Evolutionary conservation across 2,797 vertebrate species (phyloP).

Genomic region (Varecia variegata): DNA sequence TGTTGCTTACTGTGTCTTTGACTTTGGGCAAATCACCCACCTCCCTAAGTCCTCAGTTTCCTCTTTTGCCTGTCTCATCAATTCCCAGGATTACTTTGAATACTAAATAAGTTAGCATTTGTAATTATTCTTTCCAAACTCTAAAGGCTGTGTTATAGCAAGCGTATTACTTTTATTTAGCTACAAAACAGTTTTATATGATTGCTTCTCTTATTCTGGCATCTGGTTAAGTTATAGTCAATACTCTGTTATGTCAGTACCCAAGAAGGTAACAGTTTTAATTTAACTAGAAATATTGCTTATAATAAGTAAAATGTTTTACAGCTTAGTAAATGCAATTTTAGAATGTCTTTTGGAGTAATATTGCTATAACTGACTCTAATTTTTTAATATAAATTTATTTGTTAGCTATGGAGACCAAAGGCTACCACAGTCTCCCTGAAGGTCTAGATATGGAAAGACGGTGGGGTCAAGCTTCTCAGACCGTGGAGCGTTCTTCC

Average conservation of each 20-base stretch:
- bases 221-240: neutral
- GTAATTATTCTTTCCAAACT: neutral
- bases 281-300: neutral
- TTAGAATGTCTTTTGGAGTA: neutral
- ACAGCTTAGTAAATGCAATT: neutral
- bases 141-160: neutral
- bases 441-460: conserved; percentile 94
- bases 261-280: conserved; percentile 17
- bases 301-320: neutral
- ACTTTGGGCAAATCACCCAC: neutral
- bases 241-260: neutral
- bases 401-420: conserved; percentile 96
- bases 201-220: neutral
- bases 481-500: conserved; percentile 89
- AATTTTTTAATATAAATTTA: conserved; percentile 79
- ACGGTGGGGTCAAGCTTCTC: conserved; percentile 94
- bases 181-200: neutral
- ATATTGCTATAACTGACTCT: conserved; percentile 37
- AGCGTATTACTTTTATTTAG: neutral
- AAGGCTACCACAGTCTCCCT: conserved; percentile 97
- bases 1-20: neutral
- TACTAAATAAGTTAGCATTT: neutral
- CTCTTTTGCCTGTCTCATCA: neutral
- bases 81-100: neutral
- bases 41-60: neutral